A percentile compares a stretch with the other conserved stretches of the same genome.
Evolutionary conservation across 1,140 invertebrate species (phyloP).

Genomic region (Phocides pigmalion): DNA sequence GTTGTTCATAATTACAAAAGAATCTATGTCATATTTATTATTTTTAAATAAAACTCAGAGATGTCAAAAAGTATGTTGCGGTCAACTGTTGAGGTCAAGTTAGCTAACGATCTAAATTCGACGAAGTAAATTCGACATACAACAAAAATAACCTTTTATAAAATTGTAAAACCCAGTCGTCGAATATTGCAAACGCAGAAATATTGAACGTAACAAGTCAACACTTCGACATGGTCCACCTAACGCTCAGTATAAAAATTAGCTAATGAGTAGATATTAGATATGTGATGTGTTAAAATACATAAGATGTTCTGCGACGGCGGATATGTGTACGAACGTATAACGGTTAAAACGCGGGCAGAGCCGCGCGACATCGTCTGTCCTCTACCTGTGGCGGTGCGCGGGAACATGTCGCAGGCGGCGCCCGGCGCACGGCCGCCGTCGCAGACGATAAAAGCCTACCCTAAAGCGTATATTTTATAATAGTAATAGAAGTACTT

Average conservation of each 20-base stretch:
- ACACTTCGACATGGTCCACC: conserved; percentile 66
- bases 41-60: too few species aligned
- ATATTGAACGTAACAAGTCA: conserved; percentile 17
- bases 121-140: neutral
- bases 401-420: conserved; percentile 51
- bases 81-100: conserved; percentile 26
- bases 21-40: too few species aligned
- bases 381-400: conserved; percentile 29
- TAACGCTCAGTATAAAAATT: conserved; percentile 71
- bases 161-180: conserved; percentile 19
- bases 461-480: conserved; percentile 72
- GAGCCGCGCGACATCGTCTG: conserved; percentile 10
- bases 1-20: too few species aligned
- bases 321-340: conserved; percentile 48
- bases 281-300: conserved; percentile 80
- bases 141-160: conserved; percentile 11
- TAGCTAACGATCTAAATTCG: conserved; percentile 10
- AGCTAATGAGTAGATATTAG: conserved; percentile 71
- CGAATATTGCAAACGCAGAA: conserved; percentile 1
- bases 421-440: conserved; percentile 43
- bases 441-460: conserved; percentile 62
- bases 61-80: conserved; percentile 1
- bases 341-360: conserved; percentile 28
- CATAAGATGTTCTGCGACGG: conserved; percentile 49
- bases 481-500: conserved; percentile 53